Percentiles rank a stretch among this genome's conserved stretches.
Evolutionary conservation across 1,140 invertebrate genomes (phyloP).

Genomic region (Proales similis): DNA sequence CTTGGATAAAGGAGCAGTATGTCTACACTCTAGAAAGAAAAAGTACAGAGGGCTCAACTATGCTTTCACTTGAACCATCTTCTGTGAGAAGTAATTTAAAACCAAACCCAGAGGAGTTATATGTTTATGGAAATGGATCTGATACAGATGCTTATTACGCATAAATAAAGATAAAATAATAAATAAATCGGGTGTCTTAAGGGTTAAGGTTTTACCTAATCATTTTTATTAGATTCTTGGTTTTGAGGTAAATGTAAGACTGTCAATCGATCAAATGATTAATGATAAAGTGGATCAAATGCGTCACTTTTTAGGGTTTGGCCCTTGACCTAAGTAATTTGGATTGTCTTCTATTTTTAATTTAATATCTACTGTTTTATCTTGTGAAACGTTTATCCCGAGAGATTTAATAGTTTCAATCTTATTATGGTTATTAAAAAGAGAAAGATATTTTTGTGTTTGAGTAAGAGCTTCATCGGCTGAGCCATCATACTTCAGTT

Average conservation of each 20-base stretch:
- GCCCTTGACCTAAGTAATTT: too few relatives aligned
- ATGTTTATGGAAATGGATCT: background rate
- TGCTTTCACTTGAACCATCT: conserved; percentile 29
- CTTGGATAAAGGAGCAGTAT: conserved; percentile 13
- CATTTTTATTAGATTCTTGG: too few relatives aligned
- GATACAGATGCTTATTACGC: conserved; percentile 32
- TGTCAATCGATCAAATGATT: too few relatives aligned
- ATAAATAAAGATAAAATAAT: too few relatives aligned
- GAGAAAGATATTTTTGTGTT: conserved; percentile 19
- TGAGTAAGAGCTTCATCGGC: conserved; percentile 14
- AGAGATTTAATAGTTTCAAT: conserved; percentile 27
- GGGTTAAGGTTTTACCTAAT: too few relatives aligned
- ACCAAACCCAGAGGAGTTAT: conserved; percentile 21
- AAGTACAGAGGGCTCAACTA: conserved; percentile 10
- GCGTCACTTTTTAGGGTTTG: too few relatives aligned
- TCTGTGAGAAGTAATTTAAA: conserved; percentile 3
- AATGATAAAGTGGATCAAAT: too few relatives aligned
- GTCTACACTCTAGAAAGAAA: conserved; percentile 19
- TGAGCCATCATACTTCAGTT: conserved; percentile 16
- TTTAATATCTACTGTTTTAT: conserved; percentile 25
- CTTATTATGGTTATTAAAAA: conserved; percentile 19
- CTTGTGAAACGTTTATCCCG: conserved; percentile 24
- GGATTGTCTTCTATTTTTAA: background rate
- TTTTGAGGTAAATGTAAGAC: too few relatives aligned
- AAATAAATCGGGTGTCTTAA: too few relatives aligned